Base-by-base conservation (phyloP, 2,797 vertebrate species). In the Halcyon smyrnensis region DNA sequence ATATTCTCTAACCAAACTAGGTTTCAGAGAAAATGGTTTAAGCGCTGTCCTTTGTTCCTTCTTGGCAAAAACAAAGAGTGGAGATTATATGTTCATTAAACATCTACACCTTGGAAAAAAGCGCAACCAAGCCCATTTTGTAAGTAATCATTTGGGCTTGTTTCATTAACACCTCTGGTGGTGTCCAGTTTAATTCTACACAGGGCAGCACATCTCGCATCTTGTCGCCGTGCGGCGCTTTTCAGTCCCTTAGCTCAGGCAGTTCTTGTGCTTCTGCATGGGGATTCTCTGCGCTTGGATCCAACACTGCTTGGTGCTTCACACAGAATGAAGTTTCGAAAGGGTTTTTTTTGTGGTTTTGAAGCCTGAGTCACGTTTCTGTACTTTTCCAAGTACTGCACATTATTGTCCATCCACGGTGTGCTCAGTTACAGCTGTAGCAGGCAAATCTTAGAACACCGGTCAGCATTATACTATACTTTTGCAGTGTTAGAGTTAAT, bases 51-150 rank as follows among this genome's bases (percentile, higher is more conserved):
- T 76, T 34, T 86, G n/a, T 89, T 87, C 84, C 84, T 48, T 60
- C 88, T 60, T 84, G 81, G 76, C n/a, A 87, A 60, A 79, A 84
- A 51, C 3, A 21, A 80, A 64, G 68, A 84, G 73, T 78, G 32
- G 53, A 84, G n/a, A 36, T 57, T 43, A 30, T 67, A 3, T 24
- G 30, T 69, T 92, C 57, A 28, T 93, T 89, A 92, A 94, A 95
- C 7, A 18, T 24, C 27, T 9, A 51, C 45, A 23, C 1, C 2
- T 60, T 57, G 9, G 20, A 73, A 56, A 39, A 53, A 27, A 13
- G 2, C 11, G 15, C 51, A 11, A 15, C 7, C 36, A 15, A 30
- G 62, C 4, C 15, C 12, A 10, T n/a, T 70, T 86, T 9, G 4
- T 84, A 69, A 51, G 17, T 24, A 45, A 75, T 70, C 3, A 2